Conservation (phyloP, 2,113 vertebrate genomes). For the Platycercus adscitus region DNA sequence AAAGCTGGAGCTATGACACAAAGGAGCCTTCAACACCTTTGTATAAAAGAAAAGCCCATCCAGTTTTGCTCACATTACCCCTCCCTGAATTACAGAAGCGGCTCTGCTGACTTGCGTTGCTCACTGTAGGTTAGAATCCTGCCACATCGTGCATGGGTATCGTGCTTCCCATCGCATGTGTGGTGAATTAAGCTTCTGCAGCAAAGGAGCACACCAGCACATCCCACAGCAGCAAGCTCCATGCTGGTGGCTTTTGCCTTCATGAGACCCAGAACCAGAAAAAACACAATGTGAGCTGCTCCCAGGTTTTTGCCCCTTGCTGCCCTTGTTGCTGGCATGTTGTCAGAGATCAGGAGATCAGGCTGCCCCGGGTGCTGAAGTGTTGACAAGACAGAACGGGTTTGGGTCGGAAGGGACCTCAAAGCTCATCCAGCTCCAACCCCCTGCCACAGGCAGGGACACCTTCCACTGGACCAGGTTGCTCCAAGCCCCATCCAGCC, state of each 20-base stretch:
- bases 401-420: background rate
- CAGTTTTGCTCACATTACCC: background rate
- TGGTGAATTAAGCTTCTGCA: fast-evolving
- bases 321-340: background rate
- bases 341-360: background rate
- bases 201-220: background rate
- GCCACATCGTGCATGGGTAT: fast-evolving
- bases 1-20: background rate
- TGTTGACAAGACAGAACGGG: background rate
- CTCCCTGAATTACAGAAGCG: background rate
- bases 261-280: background rate
- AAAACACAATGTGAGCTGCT: fast-evolving
- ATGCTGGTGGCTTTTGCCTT: background rate
- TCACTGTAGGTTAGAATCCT: background rate
- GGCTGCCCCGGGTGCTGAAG: fast-evolving
- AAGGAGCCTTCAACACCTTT: background rate
- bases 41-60: too few species aligned
- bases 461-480: background rate
- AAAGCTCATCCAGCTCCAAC: background rate
- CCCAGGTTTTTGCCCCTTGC: background rate
- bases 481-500: background rate
- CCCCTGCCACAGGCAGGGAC: background rate
- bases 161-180: fast-evolving
- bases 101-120: background rate
- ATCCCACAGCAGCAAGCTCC: fast-evolving